phyloP scores from a whole-genome alignment of 2,797 vertebrate genomes.

The Sebastes ruberrimus region DNA sequence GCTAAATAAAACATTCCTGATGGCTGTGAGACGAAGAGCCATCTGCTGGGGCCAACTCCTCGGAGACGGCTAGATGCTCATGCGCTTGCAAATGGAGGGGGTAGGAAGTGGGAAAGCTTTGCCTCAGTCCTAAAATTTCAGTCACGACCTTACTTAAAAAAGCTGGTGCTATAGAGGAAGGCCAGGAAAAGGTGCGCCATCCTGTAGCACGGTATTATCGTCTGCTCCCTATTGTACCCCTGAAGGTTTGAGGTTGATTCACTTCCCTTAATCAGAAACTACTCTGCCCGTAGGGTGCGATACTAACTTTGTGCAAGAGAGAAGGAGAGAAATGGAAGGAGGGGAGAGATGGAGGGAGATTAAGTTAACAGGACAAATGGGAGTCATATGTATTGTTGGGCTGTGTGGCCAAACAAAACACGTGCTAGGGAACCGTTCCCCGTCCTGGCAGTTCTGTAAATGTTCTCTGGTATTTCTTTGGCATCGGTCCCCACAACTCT shows the following conservation, averaged over 20 bases:
- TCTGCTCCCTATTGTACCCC: constrained; percentile 44
- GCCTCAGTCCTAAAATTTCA: constrained; percentile 29
- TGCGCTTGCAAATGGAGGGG: constrained; percentile 15
- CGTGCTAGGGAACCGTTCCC: constrained; percentile 32
- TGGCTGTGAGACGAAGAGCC: constrained; percentile 33
- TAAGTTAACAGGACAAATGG: constrained; percentile 60
- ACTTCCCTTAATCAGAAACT: constrained; percentile 72
- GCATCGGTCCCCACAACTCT: constrained; percentile 40
- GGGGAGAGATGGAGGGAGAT: constrained; percentile 35
- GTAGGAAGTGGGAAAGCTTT: constrained; percentile 25
- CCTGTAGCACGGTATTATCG: constrained; percentile 54
- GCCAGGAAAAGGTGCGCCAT: constrained; percentile 67
- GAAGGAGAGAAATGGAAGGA: constrained; percentile 13
- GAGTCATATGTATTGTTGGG: constrained; percentile 60
- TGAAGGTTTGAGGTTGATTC: constrained; percentile 55
- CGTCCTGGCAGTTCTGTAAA: constrained; percentile 46
- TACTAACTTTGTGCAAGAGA: constrained; percentile 35
- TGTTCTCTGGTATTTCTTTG: constrained; percentile 55
- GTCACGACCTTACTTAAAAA: constrained; percentile 37
- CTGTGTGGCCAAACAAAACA: constrained; percentile 64
- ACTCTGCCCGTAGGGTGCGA: constrained; percentile 39
- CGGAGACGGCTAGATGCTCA: constrained; percentile 39
- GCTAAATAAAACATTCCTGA: constrained; percentile 60
- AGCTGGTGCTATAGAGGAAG: constrained; percentile 9
- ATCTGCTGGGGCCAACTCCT: constrained; percentile 45